phyloP scores from a whole-genome alignment of 2,888 invertebrate species.

The Oconnorella tubifera region DNA sequence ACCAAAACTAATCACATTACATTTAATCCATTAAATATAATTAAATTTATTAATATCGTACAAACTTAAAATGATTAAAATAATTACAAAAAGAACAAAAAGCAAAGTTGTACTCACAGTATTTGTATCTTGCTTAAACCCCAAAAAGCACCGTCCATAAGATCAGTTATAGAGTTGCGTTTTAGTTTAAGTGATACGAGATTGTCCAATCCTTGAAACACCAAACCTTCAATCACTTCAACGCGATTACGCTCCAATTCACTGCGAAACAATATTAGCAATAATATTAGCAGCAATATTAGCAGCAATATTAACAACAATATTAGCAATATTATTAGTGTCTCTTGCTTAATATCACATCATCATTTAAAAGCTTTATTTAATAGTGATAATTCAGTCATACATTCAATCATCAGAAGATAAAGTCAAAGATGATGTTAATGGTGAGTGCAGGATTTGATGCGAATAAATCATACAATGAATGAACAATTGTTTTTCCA shows the following conservation, averaged over 20 bases:
- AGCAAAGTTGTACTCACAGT: conserved; percentile 56
- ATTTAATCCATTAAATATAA: no score
- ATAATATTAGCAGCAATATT: neutral
- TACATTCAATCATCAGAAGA: no score
- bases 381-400: neutral
- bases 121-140: conserved; percentile 69
- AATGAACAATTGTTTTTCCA: no score
- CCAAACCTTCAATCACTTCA: conserved; percentile 73
- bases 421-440: no score
- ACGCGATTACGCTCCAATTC: conserved; percentile 82
- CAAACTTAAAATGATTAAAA: neutral
- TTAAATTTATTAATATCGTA: neutral
- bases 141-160: conserved; percentile 86
- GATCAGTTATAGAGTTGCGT: conserved; percentile 72
- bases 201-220: conserved; percentile 73
- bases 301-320: neutral
- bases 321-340: neutral
- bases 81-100: neutral
- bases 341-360: neutral
- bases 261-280: no score
- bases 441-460: no score
- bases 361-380: neutral
- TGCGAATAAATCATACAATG: no score
- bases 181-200: conserved; percentile 73
- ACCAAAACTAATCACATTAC: no score